These are phyloP conservation scores for Psammodynastes pulverulentus DNA, from an alignment of 2,113 vertebrate genomes.

Conservation along the genomic window DNA sequence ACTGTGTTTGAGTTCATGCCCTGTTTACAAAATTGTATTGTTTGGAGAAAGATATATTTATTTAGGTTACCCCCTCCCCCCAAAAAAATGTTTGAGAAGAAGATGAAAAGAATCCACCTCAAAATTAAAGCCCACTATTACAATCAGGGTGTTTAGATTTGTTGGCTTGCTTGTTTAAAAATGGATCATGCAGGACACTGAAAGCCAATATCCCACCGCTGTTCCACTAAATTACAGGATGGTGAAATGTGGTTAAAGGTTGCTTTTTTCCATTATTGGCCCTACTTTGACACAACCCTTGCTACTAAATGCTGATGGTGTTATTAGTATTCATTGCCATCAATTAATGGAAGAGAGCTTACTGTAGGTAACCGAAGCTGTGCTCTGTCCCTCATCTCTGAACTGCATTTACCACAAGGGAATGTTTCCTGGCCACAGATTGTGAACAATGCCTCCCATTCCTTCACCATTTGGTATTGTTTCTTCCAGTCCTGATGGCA, in stretches of 20 bases:
- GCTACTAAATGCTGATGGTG: slow-evolving; percentile 11
- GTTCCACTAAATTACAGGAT: neutral
- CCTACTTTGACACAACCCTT: slow-evolving; percentile 2
- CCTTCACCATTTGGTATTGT: slow-evolving; percentile 10
- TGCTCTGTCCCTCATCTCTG: neutral
- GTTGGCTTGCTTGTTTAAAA: neutral
- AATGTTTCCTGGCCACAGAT: slow-evolving; percentile 17
- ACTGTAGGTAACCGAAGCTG: slow-evolving; percentile 1
- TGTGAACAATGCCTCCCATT: slow-evolving; percentile 12
- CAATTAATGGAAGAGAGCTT: slow-evolving; percentile 15
- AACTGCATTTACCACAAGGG: slow-evolving; percentile 23
- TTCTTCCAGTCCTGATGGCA: slow-evolving; percentile 30
- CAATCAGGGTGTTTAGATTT: neutral
- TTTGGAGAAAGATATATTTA: neutral
- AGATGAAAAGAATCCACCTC: neutral
- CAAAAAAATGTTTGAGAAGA: neutral
- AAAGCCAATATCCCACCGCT: neutral
- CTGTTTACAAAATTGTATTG: slow-evolving; percentile 3
- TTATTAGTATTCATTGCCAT: slow-evolving; percentile 27
- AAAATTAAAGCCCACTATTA: neutral
- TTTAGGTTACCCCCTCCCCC: neutral
- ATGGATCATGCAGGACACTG: neutral
- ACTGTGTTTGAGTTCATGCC: slow-evolving; percentile 2
- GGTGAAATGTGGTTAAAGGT: slow-evolving; percentile 4
- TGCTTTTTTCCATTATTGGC: slow-evolving; percentile 1